Conservation (phyloP, 53 echinoderm and acorn worm species). For the Actinopyga echinites region DNA sequence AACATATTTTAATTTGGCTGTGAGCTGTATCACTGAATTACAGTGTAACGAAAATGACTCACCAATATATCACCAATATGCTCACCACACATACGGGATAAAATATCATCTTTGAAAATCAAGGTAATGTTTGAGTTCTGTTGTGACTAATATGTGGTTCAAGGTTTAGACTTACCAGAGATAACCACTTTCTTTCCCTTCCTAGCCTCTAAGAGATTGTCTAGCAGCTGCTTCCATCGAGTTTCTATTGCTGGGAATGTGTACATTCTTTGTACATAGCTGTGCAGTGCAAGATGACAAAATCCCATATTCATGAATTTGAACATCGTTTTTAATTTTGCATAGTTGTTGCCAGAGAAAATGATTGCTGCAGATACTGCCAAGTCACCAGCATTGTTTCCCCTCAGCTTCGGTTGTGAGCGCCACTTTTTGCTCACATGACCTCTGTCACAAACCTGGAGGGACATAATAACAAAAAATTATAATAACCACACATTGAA, state of each 20-base stretch:
- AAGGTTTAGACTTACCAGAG: slow-evolving; percentile 10
- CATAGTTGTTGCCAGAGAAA: slow-evolving; percentile 3
- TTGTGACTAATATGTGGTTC: too few relatives aligned
- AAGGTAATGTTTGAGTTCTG: too few relatives aligned
- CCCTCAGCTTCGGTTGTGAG: neutral
- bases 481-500: neutral
- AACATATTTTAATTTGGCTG: too few relatives aligned
- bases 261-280: neutral
- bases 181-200: neutral
- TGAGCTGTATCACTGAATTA: too few relatives aligned
- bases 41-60: too few relatives aligned
- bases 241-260: neutral
- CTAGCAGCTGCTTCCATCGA: neutral
- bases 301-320: slow-evolving; percentile 4
- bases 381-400: neutral
- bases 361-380: neutral
- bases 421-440: slow-evolving; percentile 4
- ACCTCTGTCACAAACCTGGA: slow-evolving; percentile 1
- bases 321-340: slow-evolving; percentile 1
- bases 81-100: too few relatives aligned
- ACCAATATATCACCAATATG: too few relatives aligned
- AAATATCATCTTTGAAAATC: too few relatives aligned
- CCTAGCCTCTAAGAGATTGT: neutral
- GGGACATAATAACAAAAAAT: neutral
- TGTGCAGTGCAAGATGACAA: neutral